Conservation (phyloP, 2,888 invertebrate species). For the Mimas tiliae region DNA sequence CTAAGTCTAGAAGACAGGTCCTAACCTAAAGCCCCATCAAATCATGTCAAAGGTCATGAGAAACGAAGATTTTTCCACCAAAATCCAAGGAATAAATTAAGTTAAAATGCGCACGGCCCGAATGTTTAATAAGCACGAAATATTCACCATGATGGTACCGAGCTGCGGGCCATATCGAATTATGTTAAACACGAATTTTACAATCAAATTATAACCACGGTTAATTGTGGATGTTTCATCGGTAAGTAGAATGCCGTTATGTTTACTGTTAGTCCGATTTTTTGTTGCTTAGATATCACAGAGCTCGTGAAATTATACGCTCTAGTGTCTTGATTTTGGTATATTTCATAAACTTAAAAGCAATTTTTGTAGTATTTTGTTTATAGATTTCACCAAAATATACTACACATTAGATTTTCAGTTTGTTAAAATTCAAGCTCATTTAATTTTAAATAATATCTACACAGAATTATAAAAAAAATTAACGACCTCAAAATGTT, state of each 20-base stretch:
- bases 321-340: background rate
- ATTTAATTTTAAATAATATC: background rate
- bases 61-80: background rate
- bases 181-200: constrained; percentile 32
- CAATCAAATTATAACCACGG: constrained; percentile 36
- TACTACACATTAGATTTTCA: too few species aligned
- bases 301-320: background rate
- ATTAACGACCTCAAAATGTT: background rate
- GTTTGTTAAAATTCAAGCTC: background rate
- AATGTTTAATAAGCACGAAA: constrained; percentile 23
- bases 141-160: constrained; percentile 6
- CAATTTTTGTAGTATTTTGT: too few species aligned
- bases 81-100: background rate
- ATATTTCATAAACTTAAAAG: background rate
- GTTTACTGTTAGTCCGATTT: constrained; percentile 40
- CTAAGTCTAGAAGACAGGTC: too few species aligned
- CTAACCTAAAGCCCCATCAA: too few species aligned
- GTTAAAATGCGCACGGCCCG: background rate
- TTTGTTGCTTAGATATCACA: constrained; percentile 8
- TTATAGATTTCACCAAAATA: too few species aligned
- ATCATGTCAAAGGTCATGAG: constrained; percentile 1
- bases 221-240: constrained; percentile 44
- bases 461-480: background rate
- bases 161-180: constrained; percentile 25
- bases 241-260: constrained; percentile 47